Conservation (phyloP, 1,140 invertebrate species). For the Lepidurus couesii region DNA sequence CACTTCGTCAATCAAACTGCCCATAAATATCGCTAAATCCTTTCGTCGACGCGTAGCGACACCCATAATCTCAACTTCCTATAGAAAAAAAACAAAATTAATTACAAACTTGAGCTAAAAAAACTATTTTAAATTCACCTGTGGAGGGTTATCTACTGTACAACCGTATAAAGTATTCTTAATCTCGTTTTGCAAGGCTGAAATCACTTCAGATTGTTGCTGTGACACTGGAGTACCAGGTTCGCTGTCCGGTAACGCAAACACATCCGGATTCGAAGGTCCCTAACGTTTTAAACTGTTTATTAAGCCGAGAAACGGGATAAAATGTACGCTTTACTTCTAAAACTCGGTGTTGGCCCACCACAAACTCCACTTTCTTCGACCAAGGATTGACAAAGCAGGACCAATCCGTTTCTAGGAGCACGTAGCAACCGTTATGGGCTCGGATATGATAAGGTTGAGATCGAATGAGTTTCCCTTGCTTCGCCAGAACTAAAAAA, state of each 20-base stretch:
- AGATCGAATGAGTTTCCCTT: conserved; percentile 63
- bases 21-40: conserved; percentile 66
- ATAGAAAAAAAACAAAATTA: not conserved
- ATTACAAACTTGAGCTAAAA: not conserved
- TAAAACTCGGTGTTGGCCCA: conserved; percentile 76
- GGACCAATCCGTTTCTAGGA: conserved; percentile 86
- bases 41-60: conserved; percentile 49
- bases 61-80: conserved; percentile 26
- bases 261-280: conserved; percentile 65
- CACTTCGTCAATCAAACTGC: conserved; percentile 61
- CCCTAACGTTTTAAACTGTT: conserved; percentile 47
- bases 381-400: conserved; percentile 93
- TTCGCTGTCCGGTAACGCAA: conserved; percentile 51
- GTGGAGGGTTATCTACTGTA: conserved; percentile 24
- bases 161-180: conserved; percentile 53
- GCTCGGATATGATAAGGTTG: conserved; percentile 71
- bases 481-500: conserved; percentile 51
- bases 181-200: conserved; percentile 62
- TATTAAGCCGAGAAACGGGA: not conserved
- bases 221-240: conserved; percentile 33
- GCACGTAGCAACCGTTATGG: conserved; percentile 74
- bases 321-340: conserved; percentile 50
- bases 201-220: conserved; percentile 49
- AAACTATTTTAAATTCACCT: conserved; percentile 29
- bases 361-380: conserved; percentile 80